These are phyloP conservation scores for Aphaenogaster rudis DNA, from an alignment of 1,140 invertebrate species.

Conservation along the genomic window DNA sequence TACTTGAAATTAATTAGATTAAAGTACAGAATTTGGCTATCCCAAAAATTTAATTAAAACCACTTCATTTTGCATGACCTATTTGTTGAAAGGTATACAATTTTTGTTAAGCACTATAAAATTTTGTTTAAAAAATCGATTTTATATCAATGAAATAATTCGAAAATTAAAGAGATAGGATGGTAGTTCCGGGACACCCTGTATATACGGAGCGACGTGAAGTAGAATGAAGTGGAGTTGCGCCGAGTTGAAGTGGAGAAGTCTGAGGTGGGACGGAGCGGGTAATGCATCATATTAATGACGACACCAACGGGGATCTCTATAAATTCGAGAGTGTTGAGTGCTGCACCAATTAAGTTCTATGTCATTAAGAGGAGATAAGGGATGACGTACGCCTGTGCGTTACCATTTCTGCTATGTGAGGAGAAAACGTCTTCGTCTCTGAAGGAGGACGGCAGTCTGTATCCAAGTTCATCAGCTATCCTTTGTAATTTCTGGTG, in stretches of 20 bases:
- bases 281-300: constrained; percentile 79
- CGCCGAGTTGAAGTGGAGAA: constrained; percentile 64
- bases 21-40: neutral
- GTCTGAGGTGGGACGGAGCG: constrained; percentile 56
- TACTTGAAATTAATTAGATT: neutral
- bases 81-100: neutral
- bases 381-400: constrained; percentile 20
- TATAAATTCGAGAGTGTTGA: constrained; percentile 77
- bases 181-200: neutral
- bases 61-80: neutral
- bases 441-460: constrained; percentile 1
- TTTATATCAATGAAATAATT: constrained; percentile 6
- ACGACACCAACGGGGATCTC: constrained; percentile 68
- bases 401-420: constrained; percentile 54
- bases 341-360: constrained; percentile 77
- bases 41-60: neutral
- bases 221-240: constrained; percentile 69
- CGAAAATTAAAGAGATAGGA: constrained; percentile 25
- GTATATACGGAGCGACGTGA: constrained; percentile 13
- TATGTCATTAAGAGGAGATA: constrained; percentile 75
- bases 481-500: constrained; percentile 60
- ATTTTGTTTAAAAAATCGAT: neutral
- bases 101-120: neutral
- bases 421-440: constrained; percentile 17
- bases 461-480: constrained; percentile 52